Evolutionary conservation across 2,888 invertebrate genomes (phyloP), one percentile per base, ranked within the genome.

Genomic region (Tromatobia lineatoria): DNA sequence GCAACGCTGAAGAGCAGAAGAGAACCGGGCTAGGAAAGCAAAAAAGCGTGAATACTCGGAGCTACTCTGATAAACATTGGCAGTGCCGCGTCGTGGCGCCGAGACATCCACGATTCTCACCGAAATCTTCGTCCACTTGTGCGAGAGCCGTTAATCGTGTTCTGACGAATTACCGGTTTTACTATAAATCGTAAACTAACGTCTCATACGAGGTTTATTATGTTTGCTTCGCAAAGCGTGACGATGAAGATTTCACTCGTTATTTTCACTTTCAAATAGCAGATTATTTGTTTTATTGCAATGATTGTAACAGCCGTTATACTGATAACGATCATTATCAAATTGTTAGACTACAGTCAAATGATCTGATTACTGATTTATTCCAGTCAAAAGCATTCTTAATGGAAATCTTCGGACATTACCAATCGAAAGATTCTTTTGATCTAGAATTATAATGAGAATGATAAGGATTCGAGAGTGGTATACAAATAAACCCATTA

Each of bases 51-150:
- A 23, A 54, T 18, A 23, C 45, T 54, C 66, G 66, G 45, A 38
- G 79, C 23, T 23, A 78, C 71, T 45, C 42, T 34, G 79, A 57
- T 47, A 42, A 73, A 73, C 66, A 45, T 54, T 70, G 34, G 50
- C 69, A 8, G 20, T 13, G n/a, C 52, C 7, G 18, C 52, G 52
- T 25, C 57, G 29, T n/a, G n/a, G 38, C 25, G 50, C 52, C 52
- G 25, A 34, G 25, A 45, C 18, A 47, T 45, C 47, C 29, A 50
- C 34, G 29, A 70, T 76, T 71, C 54, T 54, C 64, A 82, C 57
- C 59, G 71, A 67, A 82, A 82, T 70, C 15, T 47, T 80, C 34
- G 34, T 34, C 34, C 54, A 54, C 80, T 18, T 13, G 52, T 18
- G 3, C 15, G 18, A 18, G 38, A 61, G 29, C 52, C 38, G 71